These are phyloP conservation scores for Austrolebias charrua DNA, from an alignment of 2,797 vertebrate genomes.

Conservation along the genomic window DNA sequence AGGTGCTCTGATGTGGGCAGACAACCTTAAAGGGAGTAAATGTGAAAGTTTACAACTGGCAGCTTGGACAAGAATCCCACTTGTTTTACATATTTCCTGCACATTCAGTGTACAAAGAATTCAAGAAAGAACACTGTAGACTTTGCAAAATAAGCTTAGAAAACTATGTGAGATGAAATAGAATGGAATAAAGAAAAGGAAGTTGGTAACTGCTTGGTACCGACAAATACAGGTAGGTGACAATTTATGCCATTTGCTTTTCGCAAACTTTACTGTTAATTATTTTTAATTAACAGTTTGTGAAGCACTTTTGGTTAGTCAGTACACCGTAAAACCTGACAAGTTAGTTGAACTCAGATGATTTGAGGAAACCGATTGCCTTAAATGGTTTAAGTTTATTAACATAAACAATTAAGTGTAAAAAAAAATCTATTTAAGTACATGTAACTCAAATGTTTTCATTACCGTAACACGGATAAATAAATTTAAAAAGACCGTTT, in stretches of 20 bases:
- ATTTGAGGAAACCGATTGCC: no score
- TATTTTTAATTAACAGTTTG: no score
- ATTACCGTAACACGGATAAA: no score
- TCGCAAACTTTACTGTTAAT: not conserved
- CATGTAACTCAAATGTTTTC: no score
- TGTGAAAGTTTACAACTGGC: slow-evolving; percentile 34
- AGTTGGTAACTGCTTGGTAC: not conserved
- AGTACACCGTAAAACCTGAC: no score
- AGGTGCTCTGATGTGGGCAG: slow-evolving; percentile 14
- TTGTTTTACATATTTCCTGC: slow-evolving; percentile 26
- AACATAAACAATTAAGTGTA: no score
- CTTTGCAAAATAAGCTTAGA: not conserved
- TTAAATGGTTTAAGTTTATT: no score
- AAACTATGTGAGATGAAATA: not conserved
- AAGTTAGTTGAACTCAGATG: no score
- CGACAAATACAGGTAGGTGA: not conserved
- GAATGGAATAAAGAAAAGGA: not conserved
- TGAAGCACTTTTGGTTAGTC: no score
- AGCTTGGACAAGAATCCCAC: slow-evolving; percentile 13
- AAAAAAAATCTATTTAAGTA: no score
- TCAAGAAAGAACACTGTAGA: not conserved
- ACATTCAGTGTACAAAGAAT: slow-evolving; percentile 5
- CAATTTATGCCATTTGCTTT: not conserved
- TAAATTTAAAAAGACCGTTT: no score
- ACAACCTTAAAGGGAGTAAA: slow-evolving; percentile 35